phyloP scores from a whole-genome alignment of 1,140 invertebrate species.

The Cylas formicarius region DNA sequence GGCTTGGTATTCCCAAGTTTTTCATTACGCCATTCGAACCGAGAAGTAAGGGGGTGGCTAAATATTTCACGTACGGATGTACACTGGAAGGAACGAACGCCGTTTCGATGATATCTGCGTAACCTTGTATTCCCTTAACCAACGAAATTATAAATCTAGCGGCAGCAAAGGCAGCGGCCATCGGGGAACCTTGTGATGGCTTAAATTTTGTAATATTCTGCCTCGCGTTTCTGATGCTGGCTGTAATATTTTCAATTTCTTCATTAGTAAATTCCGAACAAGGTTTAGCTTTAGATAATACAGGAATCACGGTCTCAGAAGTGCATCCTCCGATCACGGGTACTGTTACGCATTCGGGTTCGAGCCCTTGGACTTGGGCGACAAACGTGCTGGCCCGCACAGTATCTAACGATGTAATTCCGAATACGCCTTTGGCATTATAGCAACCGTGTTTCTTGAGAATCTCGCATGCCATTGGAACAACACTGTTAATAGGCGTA shows the following conservation, averaged over 20 bases:
- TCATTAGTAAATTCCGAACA: constrained; percentile 40
- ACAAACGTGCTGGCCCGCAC: constrained; percentile 70
- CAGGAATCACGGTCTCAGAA: constrained; percentile 69
- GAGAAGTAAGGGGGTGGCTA: constrained; percentile 41
- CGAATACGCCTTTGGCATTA: constrained; percentile 66
- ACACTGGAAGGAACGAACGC: constrained; percentile 46
- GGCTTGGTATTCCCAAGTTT: constrained; percentile 48
- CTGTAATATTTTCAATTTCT: constrained; percentile 41
- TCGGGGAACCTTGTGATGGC: constrained; percentile 33
- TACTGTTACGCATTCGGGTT: constrained; percentile 60
- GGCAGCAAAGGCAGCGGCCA: constrained; percentile 49
- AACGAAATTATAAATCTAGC: constrained; percentile 52
- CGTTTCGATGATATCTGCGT: constrained; percentile 46
- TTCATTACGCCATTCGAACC: constrained; percentile 45
- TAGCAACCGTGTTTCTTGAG: constrained; percentile 52
- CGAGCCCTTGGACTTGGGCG: constrained; percentile 48
- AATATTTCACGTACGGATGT: constrained; percentile 43
- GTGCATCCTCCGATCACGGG: constrained; percentile 80
- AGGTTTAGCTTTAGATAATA: constrained; percentile 67
- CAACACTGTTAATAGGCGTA: constrained; percentile 51
- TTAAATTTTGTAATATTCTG: constrained; percentile 30
- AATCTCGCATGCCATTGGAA: constrained; percentile 52
- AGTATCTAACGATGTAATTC: constrained; percentile 69
- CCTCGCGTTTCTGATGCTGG: constrained; percentile 36
- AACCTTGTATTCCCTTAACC: constrained; percentile 41